A percentile compares a stretch with the other conserved stretches of the same genome.
Evolutionary conservation across 53 echinoderm and acorn worm genomes (phyloP).

Genomic region (Astropecten irregularis): DNA sequence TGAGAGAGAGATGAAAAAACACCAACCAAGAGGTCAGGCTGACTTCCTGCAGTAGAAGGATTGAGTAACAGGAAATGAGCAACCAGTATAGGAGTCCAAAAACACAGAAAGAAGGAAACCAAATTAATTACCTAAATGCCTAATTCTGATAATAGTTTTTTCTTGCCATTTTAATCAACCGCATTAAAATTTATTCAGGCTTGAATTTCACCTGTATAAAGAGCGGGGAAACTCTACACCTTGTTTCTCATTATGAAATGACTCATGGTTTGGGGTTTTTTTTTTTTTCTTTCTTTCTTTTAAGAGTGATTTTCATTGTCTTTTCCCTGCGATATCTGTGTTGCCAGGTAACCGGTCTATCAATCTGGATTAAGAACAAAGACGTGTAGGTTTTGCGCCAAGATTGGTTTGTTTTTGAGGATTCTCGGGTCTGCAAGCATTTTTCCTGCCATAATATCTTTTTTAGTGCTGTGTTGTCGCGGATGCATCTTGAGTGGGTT

Average conservation of each 20-base stretch:
- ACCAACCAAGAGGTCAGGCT: too few species aligned
- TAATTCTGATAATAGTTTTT: background rate
- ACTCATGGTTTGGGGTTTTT: slow-evolving; percentile 8
- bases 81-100: background rate
- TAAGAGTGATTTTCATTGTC: slow-evolving; percentile 28
- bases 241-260: slow-evolving; percentile 22
- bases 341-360: slow-evolving; percentile 33
- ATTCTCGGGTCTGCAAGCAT: background rate
- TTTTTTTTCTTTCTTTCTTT: background rate
- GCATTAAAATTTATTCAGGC: slow-evolving; percentile 36
- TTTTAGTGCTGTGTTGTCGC: background rate
- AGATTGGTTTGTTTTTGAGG: background rate
- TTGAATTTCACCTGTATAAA: slow-evolving; percentile 5
- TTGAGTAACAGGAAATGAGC: background rate
- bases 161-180: background rate
- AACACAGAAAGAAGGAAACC: background rate
- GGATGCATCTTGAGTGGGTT: background rate
- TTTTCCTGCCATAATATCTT: background rate
- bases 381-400: background rate
- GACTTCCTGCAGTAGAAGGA: too few species aligned
- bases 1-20: too few species aligned
- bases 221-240: slow-evolving; percentile 10
- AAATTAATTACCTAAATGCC: too few species aligned
- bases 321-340: slow-evolving; percentile 7
- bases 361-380: slow-evolving; percentile 46